Percentiles rank a stretch among this genome's conserved stretches.
phyloP scores from a whole-genome alignment of 2,888 invertebrate species.

The Chrysina gloriosa region DNA sequence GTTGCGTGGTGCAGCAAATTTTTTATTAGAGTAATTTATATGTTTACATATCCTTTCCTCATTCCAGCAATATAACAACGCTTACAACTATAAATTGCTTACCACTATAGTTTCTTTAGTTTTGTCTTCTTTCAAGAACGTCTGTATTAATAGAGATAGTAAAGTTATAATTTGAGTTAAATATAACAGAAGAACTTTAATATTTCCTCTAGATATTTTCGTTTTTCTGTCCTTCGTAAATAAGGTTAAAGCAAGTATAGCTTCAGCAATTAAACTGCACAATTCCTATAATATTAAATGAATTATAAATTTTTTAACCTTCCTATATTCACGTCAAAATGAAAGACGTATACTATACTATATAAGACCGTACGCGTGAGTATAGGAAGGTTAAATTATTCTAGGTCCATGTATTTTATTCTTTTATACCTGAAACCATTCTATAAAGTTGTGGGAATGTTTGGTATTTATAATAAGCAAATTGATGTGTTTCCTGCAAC shows the following conservation, averaged over 20 bases:
- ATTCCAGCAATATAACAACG: background rate
- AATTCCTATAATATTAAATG: constrained; percentile 20
- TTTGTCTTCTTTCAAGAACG: constrained; percentile 33
- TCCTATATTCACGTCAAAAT: background rate
- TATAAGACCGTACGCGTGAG: no score
- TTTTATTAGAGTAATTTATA: no score
- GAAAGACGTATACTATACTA: no score
- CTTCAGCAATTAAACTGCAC: constrained; percentile 3
- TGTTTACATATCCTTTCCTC: no score
- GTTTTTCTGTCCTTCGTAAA: background rate
- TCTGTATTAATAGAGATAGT: constrained; percentile 32
- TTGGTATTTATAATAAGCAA: background rate
- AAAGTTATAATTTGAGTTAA: constrained; percentile 34
- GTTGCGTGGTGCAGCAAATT: no score
- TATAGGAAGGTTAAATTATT: no score
- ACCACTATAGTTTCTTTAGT: constrained; percentile 22
- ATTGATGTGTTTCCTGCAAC: constrained; percentile 5
- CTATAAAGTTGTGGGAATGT: background rate
- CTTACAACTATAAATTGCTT: background rate
- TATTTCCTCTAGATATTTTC: constrained; percentile 4
- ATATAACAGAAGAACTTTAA: constrained; percentile 21
- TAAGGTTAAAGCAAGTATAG: background rate
- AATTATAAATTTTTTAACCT: background rate
- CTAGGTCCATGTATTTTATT: background rate
- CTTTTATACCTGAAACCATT: background rate